Evolutionary conservation across 1,140 invertebrate genomes (phyloP).

Genomic region (Cyclina sinensis): DNA sequence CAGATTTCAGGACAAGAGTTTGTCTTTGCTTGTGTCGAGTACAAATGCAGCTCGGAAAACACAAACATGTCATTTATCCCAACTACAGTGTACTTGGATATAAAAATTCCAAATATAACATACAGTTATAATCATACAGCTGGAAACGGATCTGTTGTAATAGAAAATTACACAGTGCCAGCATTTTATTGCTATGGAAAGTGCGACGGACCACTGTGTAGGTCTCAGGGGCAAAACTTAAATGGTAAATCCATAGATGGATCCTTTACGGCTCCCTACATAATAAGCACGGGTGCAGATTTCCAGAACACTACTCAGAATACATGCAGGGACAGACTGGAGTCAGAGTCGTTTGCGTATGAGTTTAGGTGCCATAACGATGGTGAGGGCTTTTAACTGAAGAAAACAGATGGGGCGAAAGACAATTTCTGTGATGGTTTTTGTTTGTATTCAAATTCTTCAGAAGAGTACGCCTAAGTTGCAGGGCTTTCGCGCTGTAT

Average conservation of each 20-base stretch:
- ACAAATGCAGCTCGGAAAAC: background rate
- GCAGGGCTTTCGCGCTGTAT: too few relatives aligned
- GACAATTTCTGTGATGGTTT: too few relatives aligned
- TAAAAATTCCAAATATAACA: background rate
- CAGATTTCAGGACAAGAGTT: background rate
- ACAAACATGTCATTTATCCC: background rate
- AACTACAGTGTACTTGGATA: slow-evolving; percentile 26
- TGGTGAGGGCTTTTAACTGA: background rate
- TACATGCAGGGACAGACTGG: background rate
- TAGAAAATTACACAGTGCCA: background rate
- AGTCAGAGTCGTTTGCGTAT: slow-evolving; percentile 10
- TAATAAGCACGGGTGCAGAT: background rate
- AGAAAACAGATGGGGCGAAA: too few relatives aligned
- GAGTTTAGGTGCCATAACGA: background rate
- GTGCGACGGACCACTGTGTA: slow-evolving; percentile 7
- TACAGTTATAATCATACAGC: background rate
- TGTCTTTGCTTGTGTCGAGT: slow-evolving; percentile 9
- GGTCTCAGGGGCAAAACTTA: background rate
- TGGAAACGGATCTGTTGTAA: background rate
- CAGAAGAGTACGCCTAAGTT: too few relatives aligned
- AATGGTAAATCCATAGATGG: slow-evolving; percentile 25
- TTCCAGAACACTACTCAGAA: background rate
- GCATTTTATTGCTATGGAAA: background rate
- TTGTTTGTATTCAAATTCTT: too few relatives aligned
- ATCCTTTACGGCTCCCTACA: background rate